A percentile compares a stretch with the other conserved stretches of the same genome.
phyloP scores from a whole-genome alignment of 2,888 invertebrate species.

The Apamea sordens region DNA sequence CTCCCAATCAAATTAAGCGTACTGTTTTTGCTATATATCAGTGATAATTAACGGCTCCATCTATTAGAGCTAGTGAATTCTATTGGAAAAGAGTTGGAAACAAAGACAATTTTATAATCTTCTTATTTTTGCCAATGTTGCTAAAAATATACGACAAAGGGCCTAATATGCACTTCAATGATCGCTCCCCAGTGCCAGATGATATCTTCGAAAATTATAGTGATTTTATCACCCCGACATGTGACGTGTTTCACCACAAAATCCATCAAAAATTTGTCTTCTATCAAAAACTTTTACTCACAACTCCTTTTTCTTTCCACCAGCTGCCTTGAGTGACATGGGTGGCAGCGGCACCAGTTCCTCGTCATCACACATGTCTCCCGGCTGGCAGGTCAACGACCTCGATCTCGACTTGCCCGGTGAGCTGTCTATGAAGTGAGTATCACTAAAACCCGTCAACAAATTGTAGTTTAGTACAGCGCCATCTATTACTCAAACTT shows the following conservation, averaged over 20 bases:
- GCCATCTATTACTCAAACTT: slow-evolving; percentile 7
- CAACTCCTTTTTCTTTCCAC: slow-evolving; percentile 3
- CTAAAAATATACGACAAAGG: neutral
- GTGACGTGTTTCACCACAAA: neutral
- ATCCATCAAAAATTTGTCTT: neutral
- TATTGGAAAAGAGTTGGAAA: neutral
- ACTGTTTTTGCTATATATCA: neutral
- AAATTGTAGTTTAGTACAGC: neutral
- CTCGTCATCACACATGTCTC: slow-evolving; percentile 87
- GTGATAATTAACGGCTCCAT: neutral
- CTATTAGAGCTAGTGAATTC: neutral
- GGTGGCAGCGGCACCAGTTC: slow-evolving; percentile 87
- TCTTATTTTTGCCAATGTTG: neutral
- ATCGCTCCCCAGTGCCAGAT: neutral
- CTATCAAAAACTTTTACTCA: neutral
- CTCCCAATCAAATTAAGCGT: neutral
- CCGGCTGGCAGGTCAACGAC: slow-evolving; percentile 89
- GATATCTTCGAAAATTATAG: neutral
- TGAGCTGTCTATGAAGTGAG: slow-evolving; percentile 88
- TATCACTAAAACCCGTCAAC: slow-evolving; percentile 43
- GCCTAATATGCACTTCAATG: neutral
- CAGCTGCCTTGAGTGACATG: slow-evolving; percentile 86
- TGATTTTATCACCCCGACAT: neutral
- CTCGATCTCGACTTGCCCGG: slow-evolving; percentile 87
- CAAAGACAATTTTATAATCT: neutral